A percentile compares a stretch with the other conserved stretches of the same genome.
Conservation (phyloP, 2,113 vertebrate species). For the Brevimyrus niger region DNA sequence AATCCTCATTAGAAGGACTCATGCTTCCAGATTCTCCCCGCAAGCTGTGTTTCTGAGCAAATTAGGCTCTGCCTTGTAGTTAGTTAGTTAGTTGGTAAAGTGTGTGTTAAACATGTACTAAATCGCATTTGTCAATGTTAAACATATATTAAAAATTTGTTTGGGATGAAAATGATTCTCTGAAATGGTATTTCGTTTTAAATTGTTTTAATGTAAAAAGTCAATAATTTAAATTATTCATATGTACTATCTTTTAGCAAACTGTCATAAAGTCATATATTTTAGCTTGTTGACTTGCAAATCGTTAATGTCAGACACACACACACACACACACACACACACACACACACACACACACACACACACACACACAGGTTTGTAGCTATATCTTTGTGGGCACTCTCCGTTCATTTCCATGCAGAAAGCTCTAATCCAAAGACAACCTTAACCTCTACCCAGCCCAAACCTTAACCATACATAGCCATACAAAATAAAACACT, state of each 20-base stretch:
- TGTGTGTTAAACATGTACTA: background rate
- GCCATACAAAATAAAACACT: no score
- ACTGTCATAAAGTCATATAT: background rate
- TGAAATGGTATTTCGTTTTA: background rate
- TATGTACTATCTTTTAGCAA: background rate
- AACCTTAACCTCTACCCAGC: no score
- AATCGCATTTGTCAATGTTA: background rate
- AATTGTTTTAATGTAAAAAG: background rate
- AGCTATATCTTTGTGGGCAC: no score
- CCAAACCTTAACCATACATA: no score
- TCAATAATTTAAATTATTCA: background rate
- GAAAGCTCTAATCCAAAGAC: no score
- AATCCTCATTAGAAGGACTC: conserved; percentile 37
- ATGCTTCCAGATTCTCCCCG: conserved; percentile 21
- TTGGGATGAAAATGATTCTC: background rate
- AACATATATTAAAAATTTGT: background rate
- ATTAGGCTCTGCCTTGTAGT: conserved; percentile 20
- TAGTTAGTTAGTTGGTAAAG: background rate
- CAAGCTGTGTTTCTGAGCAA: conserved; percentile 31
- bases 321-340: background rate
- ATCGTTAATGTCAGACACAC: background rate
- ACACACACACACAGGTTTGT: no score
- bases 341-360: background rate
- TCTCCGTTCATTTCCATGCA: no score
- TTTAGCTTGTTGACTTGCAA: background rate